Evolutionary conservation across 2,888 invertebrate species (phyloP).

Genomic region (Crepidodera aurea): DNA sequence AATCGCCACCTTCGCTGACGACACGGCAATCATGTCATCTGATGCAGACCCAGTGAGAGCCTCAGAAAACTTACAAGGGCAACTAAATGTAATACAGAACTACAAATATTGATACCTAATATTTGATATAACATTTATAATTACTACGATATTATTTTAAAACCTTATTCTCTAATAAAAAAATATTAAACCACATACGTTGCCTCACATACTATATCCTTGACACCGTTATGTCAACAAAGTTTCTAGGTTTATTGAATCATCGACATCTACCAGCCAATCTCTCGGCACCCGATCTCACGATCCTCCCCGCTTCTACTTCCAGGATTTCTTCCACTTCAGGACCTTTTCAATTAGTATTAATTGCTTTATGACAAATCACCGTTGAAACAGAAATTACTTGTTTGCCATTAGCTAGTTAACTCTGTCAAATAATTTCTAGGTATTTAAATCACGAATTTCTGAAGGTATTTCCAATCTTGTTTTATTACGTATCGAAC

Average conservation of each 20-base stretch:
- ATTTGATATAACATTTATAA: not conserved
- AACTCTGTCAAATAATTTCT: not conserved
- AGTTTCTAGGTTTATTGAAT: constrained; percentile 9
- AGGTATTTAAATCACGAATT: not conserved
- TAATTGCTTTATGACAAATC: constrained; percentile 28
- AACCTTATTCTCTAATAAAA: not conserved
- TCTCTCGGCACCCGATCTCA: not conserved
- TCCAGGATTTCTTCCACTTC: constrained; percentile 14
- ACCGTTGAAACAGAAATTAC: constrained; percentile 16
- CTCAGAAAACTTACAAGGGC: too few relatives aligned
- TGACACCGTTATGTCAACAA: constrained; percentile 6
- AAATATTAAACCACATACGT: not conserved
- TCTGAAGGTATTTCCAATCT: not conserved
- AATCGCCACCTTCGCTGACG: too few relatives aligned
- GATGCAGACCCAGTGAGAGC: too few relatives aligned
- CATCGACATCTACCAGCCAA: constrained; percentile 1
- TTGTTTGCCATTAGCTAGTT: constrained; percentile 5
- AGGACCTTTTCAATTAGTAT: constrained; percentile 23
- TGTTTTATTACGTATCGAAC: not conserved
- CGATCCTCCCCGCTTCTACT: not conserved
- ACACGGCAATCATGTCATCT: too few relatives aligned
- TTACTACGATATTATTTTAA: not conserved
- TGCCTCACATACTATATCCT: not conserved
- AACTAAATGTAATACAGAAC: too few relatives aligned
- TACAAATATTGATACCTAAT: too few relatives aligned